Conservation (phyloP, 92 coral and sea anemone species). For the Umimayanthus chanpuru region DNA sequence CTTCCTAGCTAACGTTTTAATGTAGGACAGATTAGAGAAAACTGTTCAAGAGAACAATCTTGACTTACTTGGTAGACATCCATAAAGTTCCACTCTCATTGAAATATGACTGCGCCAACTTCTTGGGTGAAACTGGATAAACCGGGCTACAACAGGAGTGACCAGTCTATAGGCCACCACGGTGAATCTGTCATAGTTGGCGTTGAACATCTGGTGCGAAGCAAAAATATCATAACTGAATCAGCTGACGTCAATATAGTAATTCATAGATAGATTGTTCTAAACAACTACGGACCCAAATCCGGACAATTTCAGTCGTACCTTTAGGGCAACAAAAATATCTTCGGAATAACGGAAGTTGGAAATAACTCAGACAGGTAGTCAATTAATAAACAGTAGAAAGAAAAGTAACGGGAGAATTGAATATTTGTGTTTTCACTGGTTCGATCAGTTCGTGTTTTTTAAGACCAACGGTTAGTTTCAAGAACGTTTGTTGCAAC, state of each 20-base stretch:
- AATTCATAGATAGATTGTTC: too few species aligned
- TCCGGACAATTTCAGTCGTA: not conserved
- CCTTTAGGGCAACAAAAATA: too few species aligned
- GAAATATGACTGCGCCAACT: slow-evolving; percentile 44
- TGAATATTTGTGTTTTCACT: too few species aligned
- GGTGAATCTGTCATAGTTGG: slow-evolving; percentile 36
- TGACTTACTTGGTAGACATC: slow-evolving; percentile 34
- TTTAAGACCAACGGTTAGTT: too few species aligned
- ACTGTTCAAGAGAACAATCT: not conserved
- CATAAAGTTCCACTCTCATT: slow-evolving; percentile 33
- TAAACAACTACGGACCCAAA: not conserved
- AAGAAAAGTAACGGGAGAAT: too few species aligned
- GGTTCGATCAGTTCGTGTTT: too few species aligned
- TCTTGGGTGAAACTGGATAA: slow-evolving; percentile 31
- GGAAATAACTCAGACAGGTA: too few species aligned
- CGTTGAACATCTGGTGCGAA: slow-evolving; percentile 33
- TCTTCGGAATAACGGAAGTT: too few species aligned
- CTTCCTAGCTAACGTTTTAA: not conserved
- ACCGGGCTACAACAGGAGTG: slow-evolving; percentile 23
- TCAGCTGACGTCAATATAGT: not conserved
- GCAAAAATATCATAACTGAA: not conserved
- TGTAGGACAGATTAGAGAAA: not conserved
- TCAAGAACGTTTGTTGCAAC: too few species aligned
- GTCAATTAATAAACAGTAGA: too few species aligned
- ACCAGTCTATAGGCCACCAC: slow-evolving; percentile 26